Conservation (phyloP, 2,113 vertebrate genomes). For the Lontra canadensis region DNA sequence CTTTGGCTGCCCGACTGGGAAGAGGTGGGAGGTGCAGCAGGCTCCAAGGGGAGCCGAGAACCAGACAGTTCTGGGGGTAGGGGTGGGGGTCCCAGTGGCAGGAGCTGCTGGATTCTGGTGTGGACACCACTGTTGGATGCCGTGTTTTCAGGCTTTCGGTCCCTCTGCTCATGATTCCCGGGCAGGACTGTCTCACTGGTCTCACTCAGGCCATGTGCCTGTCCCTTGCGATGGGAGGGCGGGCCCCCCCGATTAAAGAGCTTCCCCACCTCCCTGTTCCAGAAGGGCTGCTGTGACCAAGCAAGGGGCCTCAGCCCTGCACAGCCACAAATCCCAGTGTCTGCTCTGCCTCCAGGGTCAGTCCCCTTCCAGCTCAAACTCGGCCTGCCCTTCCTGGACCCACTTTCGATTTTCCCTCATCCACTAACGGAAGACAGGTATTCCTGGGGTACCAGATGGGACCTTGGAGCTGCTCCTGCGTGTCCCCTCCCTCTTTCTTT, state of each 20-base stretch:
- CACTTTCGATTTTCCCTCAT: background rate
- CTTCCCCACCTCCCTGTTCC: background rate
- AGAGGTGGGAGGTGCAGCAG: background rate
- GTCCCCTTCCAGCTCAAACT: background rate
- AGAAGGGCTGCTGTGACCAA: background rate
- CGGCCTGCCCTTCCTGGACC: background rate
- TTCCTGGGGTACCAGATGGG: background rate
- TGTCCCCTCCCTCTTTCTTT: background rate
- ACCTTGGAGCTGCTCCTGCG: background rate
- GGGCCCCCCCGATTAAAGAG: background rate
- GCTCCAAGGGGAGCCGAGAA: background rate
- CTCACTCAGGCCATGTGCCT: background rate
- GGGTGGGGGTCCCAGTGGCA: background rate
- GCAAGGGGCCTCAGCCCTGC: background rate
- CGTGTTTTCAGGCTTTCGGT: background rate
- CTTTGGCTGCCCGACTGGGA: background rate
- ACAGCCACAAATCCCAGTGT: background rate
- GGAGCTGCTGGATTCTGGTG: background rate
- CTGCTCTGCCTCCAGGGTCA: rapidly evolving
- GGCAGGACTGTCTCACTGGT: background rate
- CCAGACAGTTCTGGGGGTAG: background rate
- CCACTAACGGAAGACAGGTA: background rate
- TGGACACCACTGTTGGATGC: background rate
- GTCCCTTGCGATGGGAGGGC: background rate
- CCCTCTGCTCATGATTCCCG: background rate